Evolutionary conservation across 1,140 invertebrate species (phyloP).

Genomic region (Cyrtorhinus lividipennis): DNA sequence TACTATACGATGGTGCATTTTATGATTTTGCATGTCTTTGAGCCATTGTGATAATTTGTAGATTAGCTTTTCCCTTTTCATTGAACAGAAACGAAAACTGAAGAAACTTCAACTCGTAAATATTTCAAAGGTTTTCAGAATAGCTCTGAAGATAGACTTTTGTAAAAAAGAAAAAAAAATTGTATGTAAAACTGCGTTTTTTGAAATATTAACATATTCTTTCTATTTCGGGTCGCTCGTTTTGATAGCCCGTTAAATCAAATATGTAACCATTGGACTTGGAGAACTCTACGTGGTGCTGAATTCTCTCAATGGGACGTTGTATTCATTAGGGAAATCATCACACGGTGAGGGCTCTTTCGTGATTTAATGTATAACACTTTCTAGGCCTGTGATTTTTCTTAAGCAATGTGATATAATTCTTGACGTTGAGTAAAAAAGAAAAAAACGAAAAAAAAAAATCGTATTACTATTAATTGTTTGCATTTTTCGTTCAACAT

Average conservation of each 20-base stretch:
- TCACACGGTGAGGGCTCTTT: background rate
- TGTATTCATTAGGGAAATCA: background rate
- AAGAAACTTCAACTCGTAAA: background rate
- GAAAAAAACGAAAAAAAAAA: no score
- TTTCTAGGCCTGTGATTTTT: conserved; percentile 6
- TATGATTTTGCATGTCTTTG: background rate
- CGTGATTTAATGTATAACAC: background rate
- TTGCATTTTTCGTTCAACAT: background rate
- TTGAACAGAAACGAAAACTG: background rate
- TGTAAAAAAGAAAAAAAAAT: background rate
- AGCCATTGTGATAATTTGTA: background rate
- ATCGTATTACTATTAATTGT: no score
- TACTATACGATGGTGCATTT: conserved; percentile 4
- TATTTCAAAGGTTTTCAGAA: background rate
- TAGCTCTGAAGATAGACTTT: background rate
- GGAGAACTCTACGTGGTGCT: background rate
- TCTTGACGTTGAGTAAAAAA: conserved; percentile 1
- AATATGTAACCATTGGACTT: background rate
- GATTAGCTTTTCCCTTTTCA: background rate
- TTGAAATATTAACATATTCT: no score
- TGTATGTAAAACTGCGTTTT: background rate
- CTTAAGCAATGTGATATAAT: conserved; percentile 6
- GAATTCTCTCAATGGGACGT: background rate
- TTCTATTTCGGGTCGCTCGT: no score
- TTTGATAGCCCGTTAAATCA: no score